A percentile compares a stretch with the other conserved stretches of the same genome.
Evolutionary conservation across 2,113 vertebrate genomes (phyloP).

Genomic region (Choloepus hoffmanni): DNA sequence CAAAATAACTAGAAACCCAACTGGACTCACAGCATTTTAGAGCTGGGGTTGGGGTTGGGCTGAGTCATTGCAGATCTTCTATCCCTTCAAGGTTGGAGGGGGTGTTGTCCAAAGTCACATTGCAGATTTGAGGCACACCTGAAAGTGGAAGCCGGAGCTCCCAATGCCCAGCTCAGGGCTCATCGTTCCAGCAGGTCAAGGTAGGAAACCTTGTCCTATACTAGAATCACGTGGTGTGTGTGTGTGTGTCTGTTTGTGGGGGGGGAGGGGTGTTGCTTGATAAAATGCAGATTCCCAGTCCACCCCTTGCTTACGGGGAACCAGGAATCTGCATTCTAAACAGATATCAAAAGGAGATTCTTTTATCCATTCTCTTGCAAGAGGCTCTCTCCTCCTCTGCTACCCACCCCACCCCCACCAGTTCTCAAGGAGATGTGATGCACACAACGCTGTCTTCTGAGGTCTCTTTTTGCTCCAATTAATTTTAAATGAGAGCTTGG

Average conservation of each 20-base stretch:
- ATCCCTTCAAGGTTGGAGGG: neutral
- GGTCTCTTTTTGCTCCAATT: neutral
- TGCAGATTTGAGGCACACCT: neutral
- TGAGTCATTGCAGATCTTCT: neutral
- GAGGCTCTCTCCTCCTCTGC: too few relatives aligned
- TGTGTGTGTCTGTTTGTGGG: too few relatives aligned
- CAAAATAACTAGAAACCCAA: neutral
- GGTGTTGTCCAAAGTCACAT: neutral
- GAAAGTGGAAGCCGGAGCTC: too few relatives aligned
- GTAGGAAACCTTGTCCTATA: fast-evolving
- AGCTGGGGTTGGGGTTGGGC: neutral
- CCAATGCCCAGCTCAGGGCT: neutral
- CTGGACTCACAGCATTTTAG: neutral
- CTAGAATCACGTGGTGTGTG: too few relatives aligned
- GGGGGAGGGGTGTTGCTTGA: too few relatives aligned
- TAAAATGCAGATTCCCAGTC: neutral
- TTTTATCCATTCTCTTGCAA: neutral
- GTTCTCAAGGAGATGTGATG: neutral
- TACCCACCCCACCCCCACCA: neutral
- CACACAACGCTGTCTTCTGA: neutral
- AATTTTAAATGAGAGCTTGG: neutral
- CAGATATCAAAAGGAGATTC: neutral
- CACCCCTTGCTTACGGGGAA: neutral
- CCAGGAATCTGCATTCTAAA: neutral
- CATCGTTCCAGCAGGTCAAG: neutral